Evolutionary conservation across 53 echinoderm and acorn worm species (phyloP).

Genomic region (Crossaster papposus): DNA sequence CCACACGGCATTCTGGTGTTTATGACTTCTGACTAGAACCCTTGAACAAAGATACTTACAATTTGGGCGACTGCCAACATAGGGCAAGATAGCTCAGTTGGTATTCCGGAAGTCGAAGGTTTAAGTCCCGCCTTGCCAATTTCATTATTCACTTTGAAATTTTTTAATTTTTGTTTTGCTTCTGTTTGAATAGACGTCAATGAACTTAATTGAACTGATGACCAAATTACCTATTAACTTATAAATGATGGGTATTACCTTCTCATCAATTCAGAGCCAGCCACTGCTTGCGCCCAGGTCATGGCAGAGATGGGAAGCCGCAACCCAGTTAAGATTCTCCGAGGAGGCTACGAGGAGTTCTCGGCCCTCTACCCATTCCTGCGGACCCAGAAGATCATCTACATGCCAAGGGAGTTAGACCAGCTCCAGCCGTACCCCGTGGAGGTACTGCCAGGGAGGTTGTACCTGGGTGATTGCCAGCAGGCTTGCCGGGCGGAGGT

Average conservation of each 20-base stretch:
- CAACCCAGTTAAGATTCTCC: conserved; percentile 89
- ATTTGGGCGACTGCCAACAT: too few relatives aligned
- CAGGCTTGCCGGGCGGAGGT: conserved; percentile 75
- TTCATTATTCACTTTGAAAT: too few relatives aligned
- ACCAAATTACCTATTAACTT: neutral
- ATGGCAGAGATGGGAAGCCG: conserved; percentile 92
- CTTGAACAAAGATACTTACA: too few relatives aligned
- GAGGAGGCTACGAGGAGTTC: conserved; percentile 97
- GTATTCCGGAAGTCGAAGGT: too few relatives aligned
- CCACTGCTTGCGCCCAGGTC: conserved; percentile 82
- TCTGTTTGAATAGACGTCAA: too few relatives aligned
- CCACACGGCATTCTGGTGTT: too few relatives aligned
- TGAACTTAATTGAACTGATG: too few relatives aligned
- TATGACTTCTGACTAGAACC: too few relatives aligned
- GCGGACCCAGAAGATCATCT: conserved; percentile 96
- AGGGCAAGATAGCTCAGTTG: too few relatives aligned
- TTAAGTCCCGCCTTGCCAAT: too few relatives aligned
- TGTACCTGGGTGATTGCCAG: conserved; percentile 79
- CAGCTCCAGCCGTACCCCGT: conserved; percentile 84
- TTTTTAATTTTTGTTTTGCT: too few relatives aligned
- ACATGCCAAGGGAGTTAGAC: conserved; percentile 95
- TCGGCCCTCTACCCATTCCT: conserved; percentile 97
- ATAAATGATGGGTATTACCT: neutral
- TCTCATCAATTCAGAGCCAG: conserved; percentile 68
- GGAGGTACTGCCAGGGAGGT: conserved; percentile 89